phyloP scores from a whole-genome alignment of 2,797 vertebrate genomes.

The Adelosebastes latens region DNA sequence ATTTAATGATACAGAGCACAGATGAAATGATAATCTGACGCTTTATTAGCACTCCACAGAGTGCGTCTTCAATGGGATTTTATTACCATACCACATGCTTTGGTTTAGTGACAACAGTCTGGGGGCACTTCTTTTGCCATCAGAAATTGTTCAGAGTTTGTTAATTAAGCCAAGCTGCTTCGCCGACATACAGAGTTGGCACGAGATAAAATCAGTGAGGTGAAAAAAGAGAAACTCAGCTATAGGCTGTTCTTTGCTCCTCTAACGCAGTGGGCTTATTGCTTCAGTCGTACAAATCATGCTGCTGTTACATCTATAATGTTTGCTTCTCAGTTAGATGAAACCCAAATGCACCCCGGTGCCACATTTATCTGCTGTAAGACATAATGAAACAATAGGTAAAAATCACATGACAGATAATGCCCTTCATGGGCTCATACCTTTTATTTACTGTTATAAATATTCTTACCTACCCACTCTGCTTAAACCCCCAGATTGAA shows the following conservation, averaged over 20 bases:
- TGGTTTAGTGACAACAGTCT: slow-evolving; percentile 32
- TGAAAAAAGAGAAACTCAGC: slow-evolving; percentile 18
- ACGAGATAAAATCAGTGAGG: slow-evolving; percentile 38
- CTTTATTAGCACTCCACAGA: slow-evolving; percentile 52
- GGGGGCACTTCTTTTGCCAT: slow-evolving; percentile 22
- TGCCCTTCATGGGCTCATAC: neutral
- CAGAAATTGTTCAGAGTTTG: slow-evolving; percentile 31
- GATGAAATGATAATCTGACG: slow-evolving; percentile 59
- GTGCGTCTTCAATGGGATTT: slow-evolving; percentile 37
- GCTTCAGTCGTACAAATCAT: slow-evolving; percentile 4
- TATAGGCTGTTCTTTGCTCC: neutral
- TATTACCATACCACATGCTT: slow-evolving; percentile 41
- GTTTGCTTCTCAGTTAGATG: neutral
- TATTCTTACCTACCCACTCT: neutral
- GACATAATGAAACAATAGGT: neutral
- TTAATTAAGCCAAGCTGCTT: slow-evolving; percentile 52
- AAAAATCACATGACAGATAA: neutral
- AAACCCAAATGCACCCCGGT: neutral
- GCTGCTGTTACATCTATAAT: slow-evolving; percentile 4
- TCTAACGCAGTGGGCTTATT: neutral
- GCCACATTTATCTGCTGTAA: slow-evolving; percentile 1
- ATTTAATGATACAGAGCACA: slow-evolving; percentile 54
- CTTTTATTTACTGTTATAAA: slow-evolving; percentile 12
- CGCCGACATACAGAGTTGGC: slow-evolving; percentile 17
- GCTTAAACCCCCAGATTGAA: neutral